phyloP scores from a whole-genome alignment of 2,888 invertebrate species.

The Spilarctia lutea region DNA sequence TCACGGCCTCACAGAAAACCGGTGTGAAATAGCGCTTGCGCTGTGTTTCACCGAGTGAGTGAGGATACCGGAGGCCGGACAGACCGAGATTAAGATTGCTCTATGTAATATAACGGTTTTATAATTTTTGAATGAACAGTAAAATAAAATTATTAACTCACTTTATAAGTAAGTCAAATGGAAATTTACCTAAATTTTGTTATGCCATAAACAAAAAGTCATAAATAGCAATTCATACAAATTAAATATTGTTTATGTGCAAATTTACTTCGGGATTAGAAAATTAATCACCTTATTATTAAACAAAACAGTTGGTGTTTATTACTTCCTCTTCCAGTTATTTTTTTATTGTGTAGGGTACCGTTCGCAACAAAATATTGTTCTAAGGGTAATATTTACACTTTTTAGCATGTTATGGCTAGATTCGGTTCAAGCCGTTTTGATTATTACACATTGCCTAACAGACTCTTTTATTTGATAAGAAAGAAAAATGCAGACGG shows the following conservation, averaged over 20 bases:
- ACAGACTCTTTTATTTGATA: too few relatives aligned
- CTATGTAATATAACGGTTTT: neutral
- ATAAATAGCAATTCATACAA: neutral
- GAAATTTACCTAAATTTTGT: neutral
- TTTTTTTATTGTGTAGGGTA: neutral
- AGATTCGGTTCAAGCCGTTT: neutral
- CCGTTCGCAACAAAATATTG: neutral
- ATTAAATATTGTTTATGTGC: neutral
- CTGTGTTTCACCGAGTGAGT: too few relatives aligned
- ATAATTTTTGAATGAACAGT: too few relatives aligned
- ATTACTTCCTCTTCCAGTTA: neutral
- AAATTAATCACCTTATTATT: neutral
- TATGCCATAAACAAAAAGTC: neutral
- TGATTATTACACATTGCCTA: neutral
- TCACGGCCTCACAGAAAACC: too few relatives aligned
- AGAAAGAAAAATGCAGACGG: too few relatives aligned
- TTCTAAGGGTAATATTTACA: neutral
- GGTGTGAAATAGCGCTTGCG: too few relatives aligned
- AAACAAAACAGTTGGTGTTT: slow-evolving; percentile 1
- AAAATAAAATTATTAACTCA: neutral
- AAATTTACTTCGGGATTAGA: neutral
- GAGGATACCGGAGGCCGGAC: too few relatives aligned
- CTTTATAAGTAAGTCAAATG: neutral
- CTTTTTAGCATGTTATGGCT: neutral
- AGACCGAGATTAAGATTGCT: too few relatives aligned